Conservation (phyloP, 2,797 vertebrate genomes). For the Philypnodon macrostomus region DNA sequence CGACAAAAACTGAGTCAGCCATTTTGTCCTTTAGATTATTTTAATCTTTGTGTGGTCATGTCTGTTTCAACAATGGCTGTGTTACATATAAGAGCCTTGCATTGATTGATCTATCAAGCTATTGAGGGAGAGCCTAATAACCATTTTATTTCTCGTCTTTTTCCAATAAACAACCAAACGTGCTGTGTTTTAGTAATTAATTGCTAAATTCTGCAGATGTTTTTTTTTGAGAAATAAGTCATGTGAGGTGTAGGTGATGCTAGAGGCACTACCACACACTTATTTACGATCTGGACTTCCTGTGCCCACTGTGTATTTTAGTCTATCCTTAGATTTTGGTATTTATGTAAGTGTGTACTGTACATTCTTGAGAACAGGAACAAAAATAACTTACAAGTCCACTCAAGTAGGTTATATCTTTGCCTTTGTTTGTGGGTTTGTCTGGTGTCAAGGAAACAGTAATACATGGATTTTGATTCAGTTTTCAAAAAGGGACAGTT, state of each 20-base stretch:
- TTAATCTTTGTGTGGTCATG: neutral
- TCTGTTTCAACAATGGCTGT: neutral
- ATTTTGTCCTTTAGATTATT: slow-evolving; percentile 6
- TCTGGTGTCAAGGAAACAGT: no score
- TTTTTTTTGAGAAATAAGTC: slow-evolving; percentile 1
- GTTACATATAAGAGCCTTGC: neutral
- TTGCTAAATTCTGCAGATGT: neutral
- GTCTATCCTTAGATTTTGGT: neutral
- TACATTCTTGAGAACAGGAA: no score
- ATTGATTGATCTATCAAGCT: neutral
- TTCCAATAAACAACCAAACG: neutral
- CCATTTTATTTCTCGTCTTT: neutral
- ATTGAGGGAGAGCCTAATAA: neutral
- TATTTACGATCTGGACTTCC: slow-evolving; percentile 6
- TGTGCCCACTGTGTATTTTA: neutral
- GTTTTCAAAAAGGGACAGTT: no score
- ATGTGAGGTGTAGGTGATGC: slow-evolving; percentile 3
- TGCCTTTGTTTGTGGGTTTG: no score
- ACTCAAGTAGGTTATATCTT: no score
- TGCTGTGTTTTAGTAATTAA: neutral
- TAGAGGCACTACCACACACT: slow-evolving; percentile 4
- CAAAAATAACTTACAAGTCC: no score
- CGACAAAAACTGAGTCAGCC: slow-evolving; percentile 14
- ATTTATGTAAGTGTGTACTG: neutral
- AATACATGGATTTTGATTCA: no score